Evolutionary conservation across 1,140 invertebrate species (phyloP), one percentile per base, ranked within the genome.

Genomic region (Gryon sp.): DNA sequence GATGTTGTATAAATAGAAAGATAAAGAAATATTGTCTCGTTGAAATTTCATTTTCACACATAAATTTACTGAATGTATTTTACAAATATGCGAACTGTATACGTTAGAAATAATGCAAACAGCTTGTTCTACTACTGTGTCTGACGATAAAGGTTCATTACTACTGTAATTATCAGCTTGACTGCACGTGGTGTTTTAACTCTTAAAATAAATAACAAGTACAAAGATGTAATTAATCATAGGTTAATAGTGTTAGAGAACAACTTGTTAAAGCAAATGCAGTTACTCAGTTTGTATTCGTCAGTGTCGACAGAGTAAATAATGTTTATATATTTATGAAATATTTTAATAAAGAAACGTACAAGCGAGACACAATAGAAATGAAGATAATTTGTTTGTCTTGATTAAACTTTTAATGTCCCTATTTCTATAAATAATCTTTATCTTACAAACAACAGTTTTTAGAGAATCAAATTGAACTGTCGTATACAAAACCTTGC

Each of bases 121-220:
- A 53, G n/a, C n/a, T n/a, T 32, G 28, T 24, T 53, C 7, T 6
- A 22, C 18, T 53, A 34, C 36, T 34, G 40, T 16, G 48, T 28
- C 62, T 66, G 62, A 55, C 50, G n/a, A 46, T n/a, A 66, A 45
- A 46, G 12, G 7, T 38, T 66, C 30, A 26, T 36, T 55, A 46
- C 62, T 66, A 66, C 48, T 66, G 62, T 14, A 55, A 26, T 46
- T 40, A 46, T 16, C 28, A 32, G 19, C 14, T 16, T 11, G 4
- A 24, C 8, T 14, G 26, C 11, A 16, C 12, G 3, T 15, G 0
- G 8, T 5, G 16, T 15, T 52, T 41, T 41, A 26, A 60, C 41
- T 36, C 28, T 26, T n/a, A 28, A 26, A 38, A 50, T 50, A 50
- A 62, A 40, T 62, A 59, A 30, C n/a, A 11, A 4, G 9, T 15